Evolutionary conservation across 2,888 invertebrate genomes (phyloP).

Genomic region (Apotomis betuletana): DNA sequence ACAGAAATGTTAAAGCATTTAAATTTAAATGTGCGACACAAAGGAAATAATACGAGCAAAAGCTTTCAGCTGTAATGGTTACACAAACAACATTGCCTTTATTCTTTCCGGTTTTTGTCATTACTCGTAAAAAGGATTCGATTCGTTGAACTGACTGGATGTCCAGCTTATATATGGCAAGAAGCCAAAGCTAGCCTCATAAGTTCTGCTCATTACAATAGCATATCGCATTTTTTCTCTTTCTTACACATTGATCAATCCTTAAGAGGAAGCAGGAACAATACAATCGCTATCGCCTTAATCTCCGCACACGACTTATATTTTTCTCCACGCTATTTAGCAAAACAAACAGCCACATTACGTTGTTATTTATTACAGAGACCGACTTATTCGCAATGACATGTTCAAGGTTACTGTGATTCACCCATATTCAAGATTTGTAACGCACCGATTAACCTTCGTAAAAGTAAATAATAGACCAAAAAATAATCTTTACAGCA

Average conservation of each 20-base stretch:
- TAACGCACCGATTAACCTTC: too few species aligned
- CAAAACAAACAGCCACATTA: neutral
- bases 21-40: neutral
- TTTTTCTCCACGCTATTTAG: neutral
- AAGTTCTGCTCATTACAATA: too few species aligned
- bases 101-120: too few species aligned
- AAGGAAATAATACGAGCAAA: neutral
- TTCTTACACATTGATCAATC: neutral
- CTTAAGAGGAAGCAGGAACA: neutral
- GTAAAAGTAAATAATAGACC: too few species aligned
- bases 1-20: too few species aligned
- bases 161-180: neutral
- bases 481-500: too few species aligned
- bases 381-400: neutral
- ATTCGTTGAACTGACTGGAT: neutral
- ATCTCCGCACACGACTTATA: too few species aligned
- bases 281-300: neutral
- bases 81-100: constrained; percentile 6
- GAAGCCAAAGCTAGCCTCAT: too few species aligned
- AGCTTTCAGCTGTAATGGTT: neutral
- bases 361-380: neutral
- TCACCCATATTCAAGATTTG: too few species aligned
- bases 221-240: neutral
- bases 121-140: too few species aligned
- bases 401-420: neutral